phyloP scores from a whole-genome alignment of 2,113 vertebrate genomes.

The Theristicus caerulescens region DNA sequence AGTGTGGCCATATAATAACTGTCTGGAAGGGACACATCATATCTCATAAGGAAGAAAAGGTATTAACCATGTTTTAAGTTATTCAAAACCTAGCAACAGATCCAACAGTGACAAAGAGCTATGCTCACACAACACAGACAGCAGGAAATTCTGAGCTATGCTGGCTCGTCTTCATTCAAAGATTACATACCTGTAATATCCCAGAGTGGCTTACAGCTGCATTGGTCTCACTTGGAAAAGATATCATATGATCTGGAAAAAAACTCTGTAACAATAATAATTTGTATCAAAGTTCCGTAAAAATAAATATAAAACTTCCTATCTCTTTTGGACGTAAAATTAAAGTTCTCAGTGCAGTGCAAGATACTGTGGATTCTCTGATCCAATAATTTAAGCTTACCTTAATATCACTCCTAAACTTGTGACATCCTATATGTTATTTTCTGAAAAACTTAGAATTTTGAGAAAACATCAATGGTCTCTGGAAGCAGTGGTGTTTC shows the following conservation, averaged over 20 bases:
- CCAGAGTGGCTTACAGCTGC: slow-evolving; percentile 84
- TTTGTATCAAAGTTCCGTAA: slow-evolving; percentile 5
- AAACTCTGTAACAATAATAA: slow-evolving; percentile 82
- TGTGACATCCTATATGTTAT: background rate
- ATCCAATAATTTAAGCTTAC: background rate
- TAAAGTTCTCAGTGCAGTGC: background rate
- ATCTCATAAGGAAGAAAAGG: background rate
- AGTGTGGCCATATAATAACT: background rate
- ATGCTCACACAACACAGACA: background rate
- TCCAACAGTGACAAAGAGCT: background rate
- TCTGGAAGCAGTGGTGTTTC: background rate
- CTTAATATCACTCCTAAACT: background rate
- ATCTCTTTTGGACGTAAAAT: background rate
- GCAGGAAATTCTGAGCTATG: background rate
- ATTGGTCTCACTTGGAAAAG: slow-evolving; percentile 85
- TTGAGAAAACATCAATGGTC: background rate
- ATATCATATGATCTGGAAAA: slow-evolving; percentile 97
- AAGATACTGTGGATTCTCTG: background rate
- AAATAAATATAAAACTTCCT: background rate
- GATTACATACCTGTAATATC: slow-evolving; percentile 86
- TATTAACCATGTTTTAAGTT: background rate
- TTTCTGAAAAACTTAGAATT: background rate
- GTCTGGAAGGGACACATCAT: background rate
- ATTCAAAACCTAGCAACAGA: background rate
- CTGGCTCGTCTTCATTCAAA: background rate